phyloP scores from a whole-genome alignment of 2,797 vertebrate species.

The Mus caroli region DNA sequence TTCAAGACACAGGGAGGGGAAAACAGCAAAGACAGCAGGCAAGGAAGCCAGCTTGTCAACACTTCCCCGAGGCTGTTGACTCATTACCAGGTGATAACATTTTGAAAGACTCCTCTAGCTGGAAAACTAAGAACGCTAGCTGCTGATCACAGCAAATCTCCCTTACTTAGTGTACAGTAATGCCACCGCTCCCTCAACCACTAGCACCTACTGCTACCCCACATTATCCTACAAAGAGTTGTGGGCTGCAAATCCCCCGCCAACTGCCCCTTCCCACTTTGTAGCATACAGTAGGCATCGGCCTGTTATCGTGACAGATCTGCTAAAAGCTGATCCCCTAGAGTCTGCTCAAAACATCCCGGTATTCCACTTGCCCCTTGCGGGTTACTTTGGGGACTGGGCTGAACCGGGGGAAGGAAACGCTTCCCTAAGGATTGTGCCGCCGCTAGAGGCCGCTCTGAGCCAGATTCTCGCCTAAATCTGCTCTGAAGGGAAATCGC shows the following conservation, averaged over 20 bases:
- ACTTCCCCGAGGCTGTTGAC: neutral
- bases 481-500: constrained; percentile 61
- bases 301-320: neutral
- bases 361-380: neutral
- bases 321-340: neutral
- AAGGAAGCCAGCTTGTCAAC: neutral
- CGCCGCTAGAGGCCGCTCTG: constrained; percentile 83
- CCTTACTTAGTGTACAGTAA: neutral
- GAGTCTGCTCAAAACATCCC: neutral
- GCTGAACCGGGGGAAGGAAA: fast-evolving
- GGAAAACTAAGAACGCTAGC: neutral
- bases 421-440: constrained; percentile 47
- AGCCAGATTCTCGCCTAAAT: constrained; percentile 72
- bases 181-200: neutral
- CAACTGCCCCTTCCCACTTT: neutral
- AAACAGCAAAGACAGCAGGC: neutral
- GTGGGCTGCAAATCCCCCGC: neutral
- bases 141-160: neutral
- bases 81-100: neutral
- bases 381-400: neutral
- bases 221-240: neutral
- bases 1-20: neutral
- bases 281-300: neutral
- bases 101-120: constrained; percentile 28
- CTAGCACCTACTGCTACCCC: neutral